Percentiles rank a stretch among this genome's conserved stretches.
Evolutionary conservation across 2,888 invertebrate species (phyloP).

Genomic region (Eupithecia centaureata): DNA sequence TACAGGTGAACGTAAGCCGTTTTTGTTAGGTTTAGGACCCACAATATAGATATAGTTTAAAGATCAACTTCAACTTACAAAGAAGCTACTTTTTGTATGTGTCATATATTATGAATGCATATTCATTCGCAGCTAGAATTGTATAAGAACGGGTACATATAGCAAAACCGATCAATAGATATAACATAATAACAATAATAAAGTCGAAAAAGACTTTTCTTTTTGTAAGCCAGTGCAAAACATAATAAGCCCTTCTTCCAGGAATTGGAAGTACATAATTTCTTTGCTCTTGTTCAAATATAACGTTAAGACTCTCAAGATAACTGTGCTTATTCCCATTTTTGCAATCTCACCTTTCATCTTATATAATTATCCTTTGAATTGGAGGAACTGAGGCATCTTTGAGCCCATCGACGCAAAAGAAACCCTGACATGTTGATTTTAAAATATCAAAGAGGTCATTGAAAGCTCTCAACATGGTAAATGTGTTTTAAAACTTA

Average conservation of each 20-base stretch:
- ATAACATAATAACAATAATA: not conserved
- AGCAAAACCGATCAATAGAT: not conserved
- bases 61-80: not conserved
- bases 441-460: not conserved
- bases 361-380: not conserved
- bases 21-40: not conserved
- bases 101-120: too few species aligned
- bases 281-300: not conserved
- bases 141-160: too few species aligned
- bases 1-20: slow-evolving; percentile 16
- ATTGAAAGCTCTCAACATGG: not conserved
- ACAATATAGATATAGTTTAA: not conserved
- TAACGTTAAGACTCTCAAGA: not conserved
- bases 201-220: not conserved
- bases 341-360: slow-evolving; percentile 14
- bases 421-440: not conserved
- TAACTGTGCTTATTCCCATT: slow-evolving; percentile 7
- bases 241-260: not conserved
- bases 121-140: too few species aligned
- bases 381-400: not conserved
- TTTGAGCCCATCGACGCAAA: not conserved
- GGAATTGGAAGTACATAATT: not conserved
- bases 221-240: not conserved
- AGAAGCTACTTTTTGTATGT: too few species aligned
- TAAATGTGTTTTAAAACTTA: not conserved